Evolutionary conservation across 2,113 vertebrate species (phyloP), one percentile per base, ranked within the genome.

Genomic region (Tetrax tetrax): DNA sequence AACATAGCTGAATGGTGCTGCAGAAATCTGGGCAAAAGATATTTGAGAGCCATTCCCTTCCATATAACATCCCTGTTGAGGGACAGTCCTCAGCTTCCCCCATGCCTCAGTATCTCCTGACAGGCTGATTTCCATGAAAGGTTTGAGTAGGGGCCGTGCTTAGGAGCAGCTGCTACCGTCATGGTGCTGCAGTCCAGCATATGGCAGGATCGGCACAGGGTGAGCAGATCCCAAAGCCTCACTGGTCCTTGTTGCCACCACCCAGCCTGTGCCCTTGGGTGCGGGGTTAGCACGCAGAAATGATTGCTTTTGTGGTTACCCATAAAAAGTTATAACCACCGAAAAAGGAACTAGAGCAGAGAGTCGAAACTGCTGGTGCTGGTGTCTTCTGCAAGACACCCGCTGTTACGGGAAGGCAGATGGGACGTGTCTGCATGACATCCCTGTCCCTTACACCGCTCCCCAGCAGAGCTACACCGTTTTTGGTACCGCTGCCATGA

Each of bases 241-340:
- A 0, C 0, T 0, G 1, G 5, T 59, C 29, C 69, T 33, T 0
- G 0, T 38, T 47, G 9, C 22, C 45, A 7, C 12, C 0, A 0
- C 27, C 61, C 76, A 21, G 53, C 47, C 66, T 0, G 0, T 10
- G 6, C 63, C 72, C 56, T 4, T 1, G 60, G 45, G 23, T 4
- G 17, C 15, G 16, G 78, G 63, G 54, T 83, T 33, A 41, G 41
- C 41, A 6, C 24, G 2, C 83, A 90, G 92, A 53, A 70, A 11
- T 9, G 69, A 74, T 86, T n/a, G 68, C 72, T 92, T 74, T 89
- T 96, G 95, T 48, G 95, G 96, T 95, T 93, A 89, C 90, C 85
- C 90, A 88, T 61, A 70, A 94, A 80, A 90, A 83, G 59, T 87
- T 47, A 47, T 54, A 89, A 78, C 92, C 47, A 1, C 47, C 63